Conservation (phyloP, 2,113 vertebrate species). For the Hemiscyllium ocellatum region DNA sequence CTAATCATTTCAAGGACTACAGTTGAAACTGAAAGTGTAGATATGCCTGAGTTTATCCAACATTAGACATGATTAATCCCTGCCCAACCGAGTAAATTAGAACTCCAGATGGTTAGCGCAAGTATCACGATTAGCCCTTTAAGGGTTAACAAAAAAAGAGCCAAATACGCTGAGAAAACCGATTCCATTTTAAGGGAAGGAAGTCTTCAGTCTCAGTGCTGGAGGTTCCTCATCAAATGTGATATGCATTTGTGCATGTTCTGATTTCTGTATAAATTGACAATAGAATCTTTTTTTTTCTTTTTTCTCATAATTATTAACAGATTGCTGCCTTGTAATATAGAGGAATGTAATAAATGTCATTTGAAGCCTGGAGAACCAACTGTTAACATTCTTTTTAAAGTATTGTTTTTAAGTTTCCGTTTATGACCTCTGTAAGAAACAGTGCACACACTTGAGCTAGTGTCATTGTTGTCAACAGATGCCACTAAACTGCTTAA, state of each 20-base stretch:
- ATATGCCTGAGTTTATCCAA: slow-evolving; percentile 31
- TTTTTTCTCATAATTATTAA: slow-evolving; percentile 58
- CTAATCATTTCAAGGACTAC: slow-evolving; percentile 37
- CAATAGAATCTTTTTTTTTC: slow-evolving; percentile 57
- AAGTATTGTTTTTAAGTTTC: slow-evolving; percentile 37
- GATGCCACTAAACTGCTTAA: slow-evolving; percentile 51
- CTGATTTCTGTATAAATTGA: slow-evolving; percentile 54
- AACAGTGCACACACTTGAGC: slow-evolving; percentile 30
- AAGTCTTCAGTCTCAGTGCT: neutral
- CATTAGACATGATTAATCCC: slow-evolving; percentile 30
- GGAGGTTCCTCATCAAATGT: slow-evolving; percentile 41
- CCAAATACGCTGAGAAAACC: slow-evolving; percentile 9
- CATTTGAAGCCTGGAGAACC: slow-evolving; percentile 45
- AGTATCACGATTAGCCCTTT: slow-evolving; percentile 28
- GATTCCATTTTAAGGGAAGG: slow-evolving; percentile 21
- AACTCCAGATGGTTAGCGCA: slow-evolving; percentile 27
- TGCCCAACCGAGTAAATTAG: slow-evolving; percentile 24
- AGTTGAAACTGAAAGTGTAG: slow-evolving; percentile 35
- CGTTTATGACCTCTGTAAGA: slow-evolving; percentile 35
- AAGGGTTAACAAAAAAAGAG: slow-evolving; percentile 32
- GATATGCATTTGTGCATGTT: slow-evolving; percentile 57
- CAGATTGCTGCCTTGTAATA: slow-evolving; percentile 55
- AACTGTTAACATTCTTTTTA: slow-evolving; percentile 35
- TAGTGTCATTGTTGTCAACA: slow-evolving; percentile 39
- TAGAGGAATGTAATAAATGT: slow-evolving; percentile 61